phyloP scores from a whole-genome alignment of 2,888 invertebrate species.

The Tetramorium bicarinatum region DNA sequence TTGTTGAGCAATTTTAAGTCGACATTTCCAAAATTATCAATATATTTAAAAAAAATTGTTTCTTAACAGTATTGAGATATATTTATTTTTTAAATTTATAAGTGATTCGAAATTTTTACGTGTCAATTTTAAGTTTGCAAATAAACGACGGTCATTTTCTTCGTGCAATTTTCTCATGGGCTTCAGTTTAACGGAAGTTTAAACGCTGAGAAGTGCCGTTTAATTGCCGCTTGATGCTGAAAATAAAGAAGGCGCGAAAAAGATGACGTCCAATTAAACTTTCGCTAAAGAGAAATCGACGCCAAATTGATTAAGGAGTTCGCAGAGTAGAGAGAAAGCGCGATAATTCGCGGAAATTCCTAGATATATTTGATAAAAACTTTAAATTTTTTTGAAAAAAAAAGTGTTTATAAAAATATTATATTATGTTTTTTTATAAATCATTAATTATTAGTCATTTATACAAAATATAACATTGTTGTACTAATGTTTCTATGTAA shows the following conservation, averaged over 20 bases:
- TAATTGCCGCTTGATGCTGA: conserved; percentile 39
- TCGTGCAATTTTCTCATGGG: conserved; percentile 10
- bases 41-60: neutral
- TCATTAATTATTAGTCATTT: neutral
- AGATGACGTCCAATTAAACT: conserved; percentile 55
- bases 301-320: conserved; percentile 52
- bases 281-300: conserved; percentile 56
- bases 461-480: neutral
- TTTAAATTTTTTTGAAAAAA: neutral
- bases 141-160: neutral
- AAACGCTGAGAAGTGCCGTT: conserved; percentile 35
- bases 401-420: neutral
- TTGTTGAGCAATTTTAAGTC: neutral
- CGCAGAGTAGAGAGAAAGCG: conserved; percentile 35
- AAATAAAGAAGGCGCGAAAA: conserved; percentile 50
- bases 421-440: neutral
- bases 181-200: conserved; percentile 31
- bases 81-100: conserved; percentile 12
- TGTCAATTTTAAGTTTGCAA: conserved; percentile 1
- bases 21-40: neutral
- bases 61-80: neutral
- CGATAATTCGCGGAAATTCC: conserved; percentile 34
- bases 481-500: neutral
- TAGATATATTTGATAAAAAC: conserved; percentile 4
- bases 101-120: neutral